Evolutionary conservation across 2,113 vertebrate genomes (phyloP), one percentile per base, ranked within the genome.

Genomic region (Tenebrosternarchus preto): DNA sequence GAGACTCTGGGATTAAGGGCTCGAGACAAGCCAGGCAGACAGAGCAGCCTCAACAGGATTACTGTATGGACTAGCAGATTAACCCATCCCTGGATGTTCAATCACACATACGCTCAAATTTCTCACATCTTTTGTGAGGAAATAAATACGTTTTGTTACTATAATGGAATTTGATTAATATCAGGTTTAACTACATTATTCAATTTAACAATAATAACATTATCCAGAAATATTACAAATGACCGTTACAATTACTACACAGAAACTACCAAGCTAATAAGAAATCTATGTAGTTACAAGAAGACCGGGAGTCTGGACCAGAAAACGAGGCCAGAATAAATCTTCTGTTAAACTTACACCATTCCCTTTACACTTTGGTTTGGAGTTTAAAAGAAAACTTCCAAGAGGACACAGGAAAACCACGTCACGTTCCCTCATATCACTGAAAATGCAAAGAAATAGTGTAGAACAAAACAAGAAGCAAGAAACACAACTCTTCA

Each of bases 1-100:
- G 0, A 84, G 86, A 87, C 83, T 80, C 78, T 73, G 7, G 82
- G 88, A 88, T 90, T 91, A 91, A 88, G 84, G 84, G 80, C 87
- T 88, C 88, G 73, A 85, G 59, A 22, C 36, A 46, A 17, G 57
- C 85, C 87, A 50, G 88, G 87, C 89, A 87, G 81, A 86, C 84
- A 85, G 78, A 76, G 84, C 83, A 81, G 27, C 12, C 80, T 88
- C 81, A 84, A 66, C 81, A 78, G 87, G 86, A 90, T 89, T 90
- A 89, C 84, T 76, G 24, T 68, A 80, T 2, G 67, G 70, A 63
- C 33, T 39, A 76, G 73, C 57, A 70, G 72, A 80, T 80, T 80
- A 78, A 59, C 64, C 64, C 33, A n/a, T 39, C 31, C 46, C 39
- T 61, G 67, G 59, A 79, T 72, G 22, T 63, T 76, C 36, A 6